Evolutionary conservation across 2,888 invertebrate genomes (phyloP).

Genomic region (Habrosyne pyritoides): DNA sequence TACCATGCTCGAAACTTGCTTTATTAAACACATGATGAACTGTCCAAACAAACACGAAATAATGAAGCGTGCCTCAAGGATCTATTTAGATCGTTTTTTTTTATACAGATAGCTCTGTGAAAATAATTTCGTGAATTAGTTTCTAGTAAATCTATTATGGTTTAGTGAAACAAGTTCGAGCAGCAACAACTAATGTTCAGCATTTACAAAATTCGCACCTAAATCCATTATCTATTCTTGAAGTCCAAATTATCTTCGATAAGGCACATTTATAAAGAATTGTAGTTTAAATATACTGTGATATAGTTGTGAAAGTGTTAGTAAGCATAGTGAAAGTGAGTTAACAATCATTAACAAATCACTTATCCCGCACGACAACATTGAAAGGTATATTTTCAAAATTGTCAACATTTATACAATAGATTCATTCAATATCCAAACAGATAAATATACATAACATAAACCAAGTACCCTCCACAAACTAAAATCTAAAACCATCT

Average conservation of each 20-base stretch:
- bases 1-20: constrained; percentile 55
- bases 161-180: constrained; percentile 52
- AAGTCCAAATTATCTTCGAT: constrained; percentile 76
- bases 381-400: constrained; percentile 24
- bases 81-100: constrained; percentile 17
- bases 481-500: constrained; percentile 43
- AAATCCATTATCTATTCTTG: constrained; percentile 81
- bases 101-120: not conserved
- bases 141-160: constrained; percentile 11
- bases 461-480: constrained; percentile 34
- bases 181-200: constrained; percentile 51
- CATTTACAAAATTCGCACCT: constrained; percentile 79
- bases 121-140: constrained; percentile 12
- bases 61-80: constrained; percentile 25
- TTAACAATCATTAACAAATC: constrained; percentile 36
- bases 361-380: constrained; percentile 35
- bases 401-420: constrained; percentile 3
- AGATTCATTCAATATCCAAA: constrained; percentile 36
- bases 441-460: constrained; percentile 39
- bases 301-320: constrained; percentile 68
- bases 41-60: constrained; percentile 10
- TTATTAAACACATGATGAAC: constrained; percentile 25
- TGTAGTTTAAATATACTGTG: constrained; percentile 50
- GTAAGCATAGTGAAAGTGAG: constrained; percentile 67
- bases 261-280: constrained; percentile 50